These are phyloP conservation scores for Melanotaenia parkinsoni DNA, from an alignment of 2,797 vertebrate species.

Conservation along the genomic window DNA sequence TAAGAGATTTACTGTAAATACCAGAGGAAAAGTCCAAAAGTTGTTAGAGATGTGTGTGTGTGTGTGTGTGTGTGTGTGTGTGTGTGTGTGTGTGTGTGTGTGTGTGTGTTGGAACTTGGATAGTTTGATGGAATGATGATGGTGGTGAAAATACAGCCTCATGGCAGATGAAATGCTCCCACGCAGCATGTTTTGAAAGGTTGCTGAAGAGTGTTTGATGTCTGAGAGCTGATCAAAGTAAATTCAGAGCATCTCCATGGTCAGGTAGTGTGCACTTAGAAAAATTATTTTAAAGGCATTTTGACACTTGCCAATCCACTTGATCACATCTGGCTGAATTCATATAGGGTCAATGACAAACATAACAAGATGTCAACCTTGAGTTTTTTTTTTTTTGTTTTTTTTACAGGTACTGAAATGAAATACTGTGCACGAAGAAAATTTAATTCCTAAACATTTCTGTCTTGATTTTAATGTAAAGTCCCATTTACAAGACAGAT, in stretches of 20 bases:
- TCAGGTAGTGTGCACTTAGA: not conserved
- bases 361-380: not conserved
- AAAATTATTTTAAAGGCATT: not conserved
- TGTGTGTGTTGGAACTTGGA: not conserved
- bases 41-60: not conserved
- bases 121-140: not conserved
- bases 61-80: not conserved
- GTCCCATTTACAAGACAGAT: too few relatives aligned
- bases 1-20: not conserved
- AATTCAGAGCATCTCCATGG: not conserved
- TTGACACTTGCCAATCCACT: not conserved
- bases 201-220: not conserved
- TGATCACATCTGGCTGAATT: not conserved
- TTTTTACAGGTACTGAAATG: too few relatives aligned
- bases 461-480: too few relatives aligned
- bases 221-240: not conserved
- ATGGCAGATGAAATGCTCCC: not conserved
- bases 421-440: not conserved
- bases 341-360: not conserved
- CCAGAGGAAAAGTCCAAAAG: not conserved
- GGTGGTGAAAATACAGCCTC: not conserved
- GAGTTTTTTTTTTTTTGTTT: too few relatives aligned
- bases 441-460: not conserved
- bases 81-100: too few relatives aligned
- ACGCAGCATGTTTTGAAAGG: not conserved